phyloP scores from a whole-genome alignment of 2,113 vertebrate species.

The Pterocles orientalis region DNA sequence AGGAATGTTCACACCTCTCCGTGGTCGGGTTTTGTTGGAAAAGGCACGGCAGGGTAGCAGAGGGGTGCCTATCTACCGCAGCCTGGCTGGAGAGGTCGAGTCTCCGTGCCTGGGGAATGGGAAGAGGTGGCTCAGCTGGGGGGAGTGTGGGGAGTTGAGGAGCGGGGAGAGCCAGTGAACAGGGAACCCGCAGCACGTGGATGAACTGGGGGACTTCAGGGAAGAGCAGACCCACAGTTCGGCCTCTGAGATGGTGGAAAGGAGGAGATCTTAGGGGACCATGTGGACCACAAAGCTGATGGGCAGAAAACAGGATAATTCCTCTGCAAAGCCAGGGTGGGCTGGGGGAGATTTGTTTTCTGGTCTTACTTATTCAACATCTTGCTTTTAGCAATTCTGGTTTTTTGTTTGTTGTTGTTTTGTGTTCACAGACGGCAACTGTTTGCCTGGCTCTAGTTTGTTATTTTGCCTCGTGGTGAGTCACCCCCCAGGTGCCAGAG shows the following conservation, averaged over 20 bases:
- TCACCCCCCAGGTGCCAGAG: not conserved
- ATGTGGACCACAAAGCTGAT: not conserved
- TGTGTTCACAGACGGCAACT: not conserved
- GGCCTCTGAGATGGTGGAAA: not conserved
- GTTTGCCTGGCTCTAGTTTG: not conserved
- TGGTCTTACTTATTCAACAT: not conserved
- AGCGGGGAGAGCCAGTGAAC: accelerated
- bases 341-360: not conserved
- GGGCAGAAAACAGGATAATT: not conserved
- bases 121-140: not conserved
- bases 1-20: not conserved
- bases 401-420: not conserved
- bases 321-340: not conserved
- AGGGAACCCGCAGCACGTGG: accelerated
- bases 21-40: not conserved
- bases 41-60: not conserved
- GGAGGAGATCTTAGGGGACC: not conserved
- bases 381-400: not conserved
- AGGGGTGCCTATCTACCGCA: not conserved
- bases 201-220: accelerated
- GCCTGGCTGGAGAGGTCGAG: not conserved
- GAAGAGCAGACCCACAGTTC: not conserved
- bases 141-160: not conserved
- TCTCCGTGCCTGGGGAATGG: not conserved
- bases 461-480: not conserved